Base-by-base conservation (phyloP, 2,888 invertebrate species). In the Noctua janthe region DNA sequence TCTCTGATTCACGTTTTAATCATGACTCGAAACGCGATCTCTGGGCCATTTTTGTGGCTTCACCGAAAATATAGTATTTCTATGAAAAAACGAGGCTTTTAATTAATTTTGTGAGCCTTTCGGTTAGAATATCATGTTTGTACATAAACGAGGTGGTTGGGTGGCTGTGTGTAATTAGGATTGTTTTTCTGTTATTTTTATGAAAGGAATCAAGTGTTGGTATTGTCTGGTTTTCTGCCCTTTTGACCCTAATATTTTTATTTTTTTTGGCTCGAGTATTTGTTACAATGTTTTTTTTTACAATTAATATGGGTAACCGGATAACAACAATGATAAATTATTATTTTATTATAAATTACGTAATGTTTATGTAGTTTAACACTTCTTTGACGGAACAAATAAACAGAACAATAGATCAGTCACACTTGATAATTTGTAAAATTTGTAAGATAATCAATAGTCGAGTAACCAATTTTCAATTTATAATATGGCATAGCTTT, bases 11-110 rank as follows among this genome's bases (percentile, higher is more conserved):
- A 66, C 69, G 66, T 78, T 87, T 77, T 85, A 82, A 88, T 88
- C 76, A 87, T 17, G 62, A 17, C 29, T 70, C 15, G 86, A 74
- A 88, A 86, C 43, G 23, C 62, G 73, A 87, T 88, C 62, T 72
- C 3, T 35, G 62, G 35, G 74, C 77, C 67, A 86, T 80, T 80
- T 80, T 75, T 72, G 72, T 67, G 80, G 78, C 35, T 83, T 80
- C 86, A 15, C 20, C 47, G 35, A 76, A 78, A 83, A 76, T 86
- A 86, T 83, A 71, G 86, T 59, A 80, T 88, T 83, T 79, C 78
- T 69, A 76, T 67, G 64, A 78, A 86, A 77, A 88, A 85, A 74
- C 39, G 67, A 66, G 71, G 59, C 43, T 70, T 81, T 84, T 84
- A 87, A 71, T 77, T 59, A 67, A 29, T 84, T 85, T 74, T 62